Percentiles rank a stretch among this genome's conserved stretches.
Evolutionary conservation across 2,797 vertebrate species (phyloP).

Genomic region (Geotria australis): DNA sequence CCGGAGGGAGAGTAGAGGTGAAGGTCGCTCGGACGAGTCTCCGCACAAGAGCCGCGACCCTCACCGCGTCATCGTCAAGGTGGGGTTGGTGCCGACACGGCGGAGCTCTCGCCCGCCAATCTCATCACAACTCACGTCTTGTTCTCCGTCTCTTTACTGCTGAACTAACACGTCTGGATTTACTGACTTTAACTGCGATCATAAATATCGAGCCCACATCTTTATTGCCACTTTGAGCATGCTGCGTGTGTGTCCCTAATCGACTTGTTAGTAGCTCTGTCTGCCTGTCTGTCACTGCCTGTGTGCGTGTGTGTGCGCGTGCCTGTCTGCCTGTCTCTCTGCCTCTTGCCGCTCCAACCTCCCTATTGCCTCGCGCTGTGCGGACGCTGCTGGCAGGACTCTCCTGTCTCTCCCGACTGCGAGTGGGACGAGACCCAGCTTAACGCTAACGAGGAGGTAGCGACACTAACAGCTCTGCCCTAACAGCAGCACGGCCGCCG

Average conservation of each 20-base stretch:
- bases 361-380: conserved; percentile 11
- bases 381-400: conserved; percentile 34
- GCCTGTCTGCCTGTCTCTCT: too few relatives aligned
- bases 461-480: conserved; percentile 7
- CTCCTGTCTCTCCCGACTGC: conserved; percentile 84
- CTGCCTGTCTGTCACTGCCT: too few relatives aligned
- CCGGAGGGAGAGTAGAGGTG: conserved; percentile 69
- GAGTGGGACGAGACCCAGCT: conserved; percentile 89
- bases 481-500: conserved; percentile 3
- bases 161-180: too few relatives aligned
- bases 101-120: too few relatives aligned
- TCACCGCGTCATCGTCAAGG: neutral
- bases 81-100: neutral
- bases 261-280: too few relatives aligned
- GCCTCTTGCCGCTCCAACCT: neutral
- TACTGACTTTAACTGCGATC: too few relatives aligned
- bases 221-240: too few relatives aligned
- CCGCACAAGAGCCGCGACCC: neutral
- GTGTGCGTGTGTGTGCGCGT: too few relatives aligned
- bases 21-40: conserved; percentile 12
- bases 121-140: too few relatives aligned
- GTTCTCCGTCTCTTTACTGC: too few relatives aligned
- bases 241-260: too few relatives aligned
- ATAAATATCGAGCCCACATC: too few relatives aligned
- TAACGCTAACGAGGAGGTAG: conserved; percentile 97